Evolutionary conservation across 2,113 vertebrate genomes (phyloP), one percentile per base, ranked within the genome.

Genomic region (Genyomyrus donnyi): DNA sequence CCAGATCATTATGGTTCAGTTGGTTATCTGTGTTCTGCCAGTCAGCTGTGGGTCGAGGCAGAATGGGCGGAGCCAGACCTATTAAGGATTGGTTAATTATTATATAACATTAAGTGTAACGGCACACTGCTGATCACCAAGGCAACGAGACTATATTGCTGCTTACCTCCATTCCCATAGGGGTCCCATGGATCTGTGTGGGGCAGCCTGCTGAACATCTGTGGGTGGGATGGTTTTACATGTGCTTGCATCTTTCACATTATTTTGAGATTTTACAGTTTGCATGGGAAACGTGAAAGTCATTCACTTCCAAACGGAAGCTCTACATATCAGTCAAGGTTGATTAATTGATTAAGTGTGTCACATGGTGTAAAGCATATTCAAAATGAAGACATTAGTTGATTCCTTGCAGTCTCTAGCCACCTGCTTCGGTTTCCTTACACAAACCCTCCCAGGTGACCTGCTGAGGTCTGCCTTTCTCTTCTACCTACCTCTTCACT

Each of bases 401-500:
- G 13, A 80, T 48, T 39, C 4, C 17, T 53, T 66, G 19, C 21
- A n/a, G n/a, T 3, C 39, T 84, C 31, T 10, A 48, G 42, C 6
- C 80, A 66, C 3, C n/a, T n/a, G 15, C 17, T 10, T 49, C 17
- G 17, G 27, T 52, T 17, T 35, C 8, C 50, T 62, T 6, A 11
- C 24, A 0, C 8, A 0, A 27, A 66, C 7, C 52, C 45, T 45
- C 35, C 62, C 46, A 24, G 7, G 31, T 46, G 45, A 27, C 45
- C 49, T 24, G 21, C 49, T 39, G 31, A 21, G 46, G 50, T 4
- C 39, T 42, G 62, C 11, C 19, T 31, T 13, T 42, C n/a, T 27
- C 74, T 50, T 6, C 70, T 74, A 31, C 93, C 93, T 90, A 95
- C 95, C 93, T 94, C 94, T 90, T 95, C 94, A 58, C 92, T 92